phyloP scores from a whole-genome alignment of 1,140 invertebrate genomes.

The Trichomalopsis sarcophagae region DNA sequence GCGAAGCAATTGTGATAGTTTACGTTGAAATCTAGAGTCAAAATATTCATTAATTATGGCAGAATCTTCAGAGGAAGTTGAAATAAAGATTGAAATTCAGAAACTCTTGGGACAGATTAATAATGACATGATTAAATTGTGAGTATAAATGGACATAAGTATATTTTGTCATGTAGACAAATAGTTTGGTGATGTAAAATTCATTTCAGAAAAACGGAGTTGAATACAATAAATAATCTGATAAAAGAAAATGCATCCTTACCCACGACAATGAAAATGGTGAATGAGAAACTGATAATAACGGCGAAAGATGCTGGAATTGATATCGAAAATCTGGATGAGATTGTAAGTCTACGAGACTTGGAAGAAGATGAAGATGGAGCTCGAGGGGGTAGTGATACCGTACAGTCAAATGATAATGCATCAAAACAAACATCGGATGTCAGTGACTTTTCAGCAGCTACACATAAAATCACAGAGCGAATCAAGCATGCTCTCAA shows the following conservation, averaged over 20 bases:
- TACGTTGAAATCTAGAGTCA: neutral
- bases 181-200: constrained; percentile 12
- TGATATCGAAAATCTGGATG: constrained; percentile 21
- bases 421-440: neutral
- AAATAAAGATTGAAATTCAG: constrained; percentile 54
- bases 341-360: constrained; percentile 3
- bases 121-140: constrained; percentile 59
- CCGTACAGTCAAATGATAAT: neutral
- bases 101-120: constrained; percentile 56
- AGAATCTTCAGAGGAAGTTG: constrained; percentile 16
- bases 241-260: constrained; percentile 54
- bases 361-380: constrained; percentile 22
- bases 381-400: neutral
- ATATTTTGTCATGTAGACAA: neutral
- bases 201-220: constrained; percentile 60
- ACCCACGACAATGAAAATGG: constrained; percentile 50
- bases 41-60: constrained; percentile 29
- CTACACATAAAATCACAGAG: neutral
- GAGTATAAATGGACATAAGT: constrained; percentile 43
- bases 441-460: neutral
- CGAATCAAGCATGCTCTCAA: neutral
- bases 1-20: neutral
- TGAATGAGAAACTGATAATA: constrained; percentile 56
- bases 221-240: constrained; percentile 60
- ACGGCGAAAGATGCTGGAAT: constrained; percentile 51